Evolutionary conservation across 2,888 invertebrate genomes (phyloP).

Genomic region (Hirtodrosophila confusa): DNA sequence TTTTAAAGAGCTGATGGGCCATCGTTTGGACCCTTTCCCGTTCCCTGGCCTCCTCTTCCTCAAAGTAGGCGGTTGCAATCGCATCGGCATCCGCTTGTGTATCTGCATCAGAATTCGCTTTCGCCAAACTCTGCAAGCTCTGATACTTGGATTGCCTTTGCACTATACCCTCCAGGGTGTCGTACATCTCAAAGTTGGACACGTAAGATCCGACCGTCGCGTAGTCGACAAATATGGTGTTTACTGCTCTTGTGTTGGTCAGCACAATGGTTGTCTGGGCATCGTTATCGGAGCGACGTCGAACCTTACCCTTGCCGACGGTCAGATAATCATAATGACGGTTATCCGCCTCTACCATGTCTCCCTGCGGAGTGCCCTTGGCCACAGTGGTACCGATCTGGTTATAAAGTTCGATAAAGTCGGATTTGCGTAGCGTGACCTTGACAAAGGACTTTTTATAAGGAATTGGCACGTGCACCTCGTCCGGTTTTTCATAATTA

Average conservation of each 20-base stretch:
- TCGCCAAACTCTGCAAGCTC: not conserved
- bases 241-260: constrained; percentile 87
- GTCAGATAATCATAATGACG: constrained; percentile 88
- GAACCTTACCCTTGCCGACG: constrained; percentile 87
- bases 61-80: constrained; percentile 14
- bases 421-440: constrained; percentile 88
- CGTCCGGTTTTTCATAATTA: not conserved
- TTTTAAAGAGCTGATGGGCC: constrained; percentile 12
- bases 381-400: constrained; percentile 87
- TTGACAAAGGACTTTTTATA: constrained; percentile 85
- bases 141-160: not conserved
- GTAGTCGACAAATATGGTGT: constrained; percentile 80
- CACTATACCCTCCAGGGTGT: constrained; percentile 85
- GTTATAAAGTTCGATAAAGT: constrained; percentile 87
- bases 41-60: constrained; percentile 56
- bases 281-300: constrained; percentile 88
- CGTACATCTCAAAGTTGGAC: constrained; percentile 91
- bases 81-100: not conserved
- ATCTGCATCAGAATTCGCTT: not conserved
- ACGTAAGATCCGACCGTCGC: constrained; percentile 87
- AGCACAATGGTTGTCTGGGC: constrained; percentile 88
- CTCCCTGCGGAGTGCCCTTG: constrained; percentile 86
- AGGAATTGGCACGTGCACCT: constrained; percentile 13
- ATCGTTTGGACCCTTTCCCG: constrained; percentile 36
- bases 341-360: constrained; percentile 86